Evolutionary conservation across 1,140 invertebrate species (phyloP).

Genomic region (Ylistrum balloti): DNA sequence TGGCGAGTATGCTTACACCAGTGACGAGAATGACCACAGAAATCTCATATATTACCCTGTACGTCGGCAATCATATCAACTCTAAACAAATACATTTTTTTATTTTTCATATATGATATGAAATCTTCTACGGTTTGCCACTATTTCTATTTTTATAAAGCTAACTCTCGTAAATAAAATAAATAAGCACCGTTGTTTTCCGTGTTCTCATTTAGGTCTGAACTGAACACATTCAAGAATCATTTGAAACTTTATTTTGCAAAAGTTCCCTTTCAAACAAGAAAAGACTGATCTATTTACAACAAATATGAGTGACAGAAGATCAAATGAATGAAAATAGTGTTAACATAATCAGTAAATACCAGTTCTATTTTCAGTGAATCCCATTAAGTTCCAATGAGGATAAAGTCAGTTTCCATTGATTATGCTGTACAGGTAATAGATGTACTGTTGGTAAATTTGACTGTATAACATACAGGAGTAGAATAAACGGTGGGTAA

Average conservation of each 20-base stretch:
- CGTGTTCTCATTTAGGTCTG: background rate
- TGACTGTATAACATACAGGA: too few species aligned
- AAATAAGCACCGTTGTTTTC: slow-evolving; percentile 34
- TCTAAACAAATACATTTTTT: too few species aligned
- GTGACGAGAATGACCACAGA: background rate
- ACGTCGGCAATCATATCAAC: background rate
- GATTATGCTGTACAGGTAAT: too few species aligned
- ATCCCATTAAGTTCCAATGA: too few species aligned
- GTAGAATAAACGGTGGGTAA: too few species aligned
- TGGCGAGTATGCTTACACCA: background rate
- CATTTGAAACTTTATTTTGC: background rate
- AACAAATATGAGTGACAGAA: too few species aligned
- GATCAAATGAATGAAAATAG: too few species aligned
- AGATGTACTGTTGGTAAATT: too few species aligned
- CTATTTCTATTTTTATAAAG: background rate
- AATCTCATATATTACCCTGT: slow-evolving; percentile 2
- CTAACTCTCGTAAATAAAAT: background rate
- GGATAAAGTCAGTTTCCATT: too few species aligned
- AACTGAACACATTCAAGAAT: background rate
- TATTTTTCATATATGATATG: too few species aligned
- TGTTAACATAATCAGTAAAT: too few species aligned
- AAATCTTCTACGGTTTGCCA: background rate
- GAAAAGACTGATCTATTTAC: background rate
- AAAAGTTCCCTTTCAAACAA: background rate
- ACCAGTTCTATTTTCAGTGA: too few species aligned